Evolutionary conservation across 2,888 invertebrate species (phyloP), one percentile per base, ranked within the genome.

Genomic region (Plemyria rubiginata): DNA sequence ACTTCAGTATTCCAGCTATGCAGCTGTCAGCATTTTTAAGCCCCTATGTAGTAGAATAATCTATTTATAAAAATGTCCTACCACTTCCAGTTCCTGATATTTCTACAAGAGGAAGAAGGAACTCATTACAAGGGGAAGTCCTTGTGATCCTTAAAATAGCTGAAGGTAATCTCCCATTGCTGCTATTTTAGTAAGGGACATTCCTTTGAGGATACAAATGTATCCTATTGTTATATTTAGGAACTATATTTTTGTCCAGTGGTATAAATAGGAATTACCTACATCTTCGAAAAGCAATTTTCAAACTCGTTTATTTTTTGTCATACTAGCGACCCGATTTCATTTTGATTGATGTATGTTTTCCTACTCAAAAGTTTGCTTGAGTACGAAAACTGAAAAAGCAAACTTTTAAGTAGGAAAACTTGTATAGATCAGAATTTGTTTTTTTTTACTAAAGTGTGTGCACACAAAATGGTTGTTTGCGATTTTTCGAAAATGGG

Each of bases 51-150:
- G 62, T 46, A 22, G 38, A 51, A 38, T 50, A 38, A n/a, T 63
- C 51, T 60, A 64, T 60, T 64, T 53, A 49, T 64, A 56, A 49
- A 51, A 60, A 60, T 55, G 56, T 60, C 64, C 53, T 60, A 49
- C 36, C 54, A 60, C 63, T 64, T 64, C 64, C 64, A 56, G 56
- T 60, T 60, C 43, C 54, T 60, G 48, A 56, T 53, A 53, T 56
- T 45, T 41, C 51, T 63, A 41, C 63, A 48, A 43, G 49, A 64
- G 52, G 64, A 64, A 64, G 59, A 22, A 22, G 22, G 22, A 49
- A 56, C 43, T 56, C 58, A 51, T 62, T 57, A 59, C 59, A 55
- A 56, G 55, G 11, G 63, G 52, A 57, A 43, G 56, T 56, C 41
- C 36, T 60, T 50, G 50, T 41, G 52, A 52, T 49, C 29, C 53